A percentile compares a stretch with the other conserved stretches of the same genome.
phyloP scores from a whole-genome alignment of 2,888 invertebrate species.

The Chirona hameri region DNA sequence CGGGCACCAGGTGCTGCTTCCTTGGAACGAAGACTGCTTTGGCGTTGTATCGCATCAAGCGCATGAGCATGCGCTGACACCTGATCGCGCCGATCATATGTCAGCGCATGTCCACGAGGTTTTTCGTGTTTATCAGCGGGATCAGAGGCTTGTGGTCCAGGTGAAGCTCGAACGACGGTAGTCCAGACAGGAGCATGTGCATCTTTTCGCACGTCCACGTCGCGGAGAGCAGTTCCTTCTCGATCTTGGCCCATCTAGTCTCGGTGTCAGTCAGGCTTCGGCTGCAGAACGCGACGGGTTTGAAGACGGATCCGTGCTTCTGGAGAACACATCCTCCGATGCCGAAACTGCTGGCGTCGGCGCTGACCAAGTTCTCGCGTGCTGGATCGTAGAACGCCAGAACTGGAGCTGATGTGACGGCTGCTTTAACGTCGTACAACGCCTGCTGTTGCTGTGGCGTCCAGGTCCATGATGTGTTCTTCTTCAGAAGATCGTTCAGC shows the following conservation, averaged over 20 bases:
- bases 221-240: not conserved
- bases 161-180: not conserved
- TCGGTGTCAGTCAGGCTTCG: not conserved
- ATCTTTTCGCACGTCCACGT: not conserved
- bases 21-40: not conserved
- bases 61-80: no score
- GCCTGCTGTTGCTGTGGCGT: not conserved
- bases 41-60: not conserved
- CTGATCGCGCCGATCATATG: no score
- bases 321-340: not conserved
- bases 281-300: not conserved
- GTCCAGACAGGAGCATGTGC: not conserved
- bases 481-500: constrained; percentile 81
- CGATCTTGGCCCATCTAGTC: not conserved
- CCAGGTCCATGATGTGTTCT: constrained; percentile 51
- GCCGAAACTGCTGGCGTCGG: not conserved
- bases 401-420: not conserved
- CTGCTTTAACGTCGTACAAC: not conserved
- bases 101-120: no score
- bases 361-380: not conserved
- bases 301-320: not conserved
- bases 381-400: constrained; percentile 34
- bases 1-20: no score
- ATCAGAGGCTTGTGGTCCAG: not conserved
- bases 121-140: no score